Evolutionary conservation across 2,797 vertebrate species (phyloP), one percentile per base, ranked within the genome.

Genomic region (Chiroxiphia lanceolata): DNA sequence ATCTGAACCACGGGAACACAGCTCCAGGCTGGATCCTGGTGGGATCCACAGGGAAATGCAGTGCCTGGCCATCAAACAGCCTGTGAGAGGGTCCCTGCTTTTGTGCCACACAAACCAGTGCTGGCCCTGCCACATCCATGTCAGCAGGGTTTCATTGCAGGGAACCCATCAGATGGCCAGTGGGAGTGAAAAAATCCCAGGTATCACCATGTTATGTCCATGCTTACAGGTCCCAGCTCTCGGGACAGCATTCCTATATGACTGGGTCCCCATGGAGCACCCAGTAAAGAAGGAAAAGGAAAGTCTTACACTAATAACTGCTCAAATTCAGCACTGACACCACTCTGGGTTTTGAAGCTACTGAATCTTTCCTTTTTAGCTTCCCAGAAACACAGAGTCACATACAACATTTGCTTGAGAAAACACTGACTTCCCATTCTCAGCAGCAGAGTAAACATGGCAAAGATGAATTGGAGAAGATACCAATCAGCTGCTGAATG

Each of bases 71-170:
- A 42, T 3, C 47, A 36, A 18, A 27, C 26, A 85, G 65, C 59
- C 47, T 51, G 15, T 13, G 64, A 36, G 75, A 64, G 25, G 29
- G 27, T 42, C 42, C 44, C 8, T 3, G 0, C 34, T n/a, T n/a
- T n/a, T 59, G 36, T n/a, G 68, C 33, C 69, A 47, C 23, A 13
- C 44, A 26, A 1, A 1, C n/a, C 50, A 59, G 54, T 0, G 0
- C 29, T 36, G 18, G 33, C 27, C 81, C 59, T 72, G 54, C 54
- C 54, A 34, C 33, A 20, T 60, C 51, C 12, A 3, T 1, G 14
- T 4, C 6, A 78, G 26, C 50, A 33, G 42, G 26, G 31, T n/a
- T 76, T 68, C 23, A 59, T 7, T 53, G 71, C 33, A 57, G 33
- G 45, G 36, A 70, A 23, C 36, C 14, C 15, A 44, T 44, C 48